Evolutionary conservation across 2,113 vertebrate species (phyloP), one percentile per base, ranked within the genome.

Genomic region (Pollimyrus isidori): DNA sequence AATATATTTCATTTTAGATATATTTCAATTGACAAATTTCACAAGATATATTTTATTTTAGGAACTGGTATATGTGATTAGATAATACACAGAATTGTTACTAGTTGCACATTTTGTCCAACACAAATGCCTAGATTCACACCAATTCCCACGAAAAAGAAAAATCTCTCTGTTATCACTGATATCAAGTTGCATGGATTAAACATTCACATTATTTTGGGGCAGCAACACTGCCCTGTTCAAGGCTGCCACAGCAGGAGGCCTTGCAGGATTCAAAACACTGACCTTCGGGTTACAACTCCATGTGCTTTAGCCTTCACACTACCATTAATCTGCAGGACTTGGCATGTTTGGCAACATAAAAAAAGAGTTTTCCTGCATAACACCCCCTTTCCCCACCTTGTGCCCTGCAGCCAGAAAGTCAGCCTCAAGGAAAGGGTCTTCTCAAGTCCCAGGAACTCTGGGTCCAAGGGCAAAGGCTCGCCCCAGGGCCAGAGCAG

Each of bases 341-440:
- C 35, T 35, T 80, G 73, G 13, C 35, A 48, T 10, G 42, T 84
- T 84, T 84, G 62, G 82, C 82, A 48, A 3, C 35, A 19, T 30
- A 69, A 69, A 69, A 30, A 69, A 48, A 48, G 82, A 48, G 39
- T 84, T n/a, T 84, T 45, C 3, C 17, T 80, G 45, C 48, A 13
- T 53, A 26, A 83, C 42, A 35, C 15, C 82, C 76, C 48, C 82
- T 46, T 15, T 52, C 30, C 39, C 30, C 17, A 26, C 65, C 73
- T 21, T 89, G 46, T 11, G 19, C 53, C 87, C 80, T 92, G 13
- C 95, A 99, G 98, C 95, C 98, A 98, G 95, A 99, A 99, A 95
- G 97, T 99, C 93, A 99, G 98, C 95, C 95, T 99, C 95, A 99
- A 99, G 95, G 98, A 98, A 92, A 95, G 98, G 91, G 98, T 99